Evolutionary conservation across 2,113 vertebrate species (phyloP).

Genomic region (Peucedramus taeniatus): DNA sequence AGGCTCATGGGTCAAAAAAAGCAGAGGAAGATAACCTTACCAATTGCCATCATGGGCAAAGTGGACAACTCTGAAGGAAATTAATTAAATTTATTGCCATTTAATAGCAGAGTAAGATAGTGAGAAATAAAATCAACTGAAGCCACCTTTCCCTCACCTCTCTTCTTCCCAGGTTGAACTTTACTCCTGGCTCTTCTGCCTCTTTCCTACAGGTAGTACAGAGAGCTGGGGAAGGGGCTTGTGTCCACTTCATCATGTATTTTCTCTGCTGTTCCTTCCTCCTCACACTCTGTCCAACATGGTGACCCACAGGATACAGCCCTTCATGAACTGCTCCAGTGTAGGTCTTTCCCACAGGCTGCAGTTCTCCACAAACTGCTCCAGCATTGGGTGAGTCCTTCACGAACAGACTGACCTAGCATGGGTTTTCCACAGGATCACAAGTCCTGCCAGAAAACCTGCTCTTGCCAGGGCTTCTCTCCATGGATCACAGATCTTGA

Average conservation of each 20-base stretch:
- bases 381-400: neutral
- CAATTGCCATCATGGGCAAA: neutral
- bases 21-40: neutral
- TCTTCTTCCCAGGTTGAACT: neutral
- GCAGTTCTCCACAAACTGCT: neutral
- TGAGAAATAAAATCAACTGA: neutral
- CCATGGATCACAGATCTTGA: neutral
- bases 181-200: neutral
- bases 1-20: neutral
- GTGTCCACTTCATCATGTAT: neutral
- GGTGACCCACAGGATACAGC: neutral
- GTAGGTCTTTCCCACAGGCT: neutral
- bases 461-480: neutral
- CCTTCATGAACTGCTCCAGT: neutral
- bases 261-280: neutral
- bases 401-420: neutral
- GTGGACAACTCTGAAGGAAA: neutral
- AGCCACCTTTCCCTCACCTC: neutral
- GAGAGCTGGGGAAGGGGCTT: neutral
- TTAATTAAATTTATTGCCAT: neutral
- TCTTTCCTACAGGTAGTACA: neutral
- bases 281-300: neutral
- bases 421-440: neutral
- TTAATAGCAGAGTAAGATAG: neutral
- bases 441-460: neutral